Evolutionary conservation across 2,888 invertebrate species (phyloP), one percentile per base, ranked within the genome.

Genomic region (Caenorhabditis panamensis): DNA sequence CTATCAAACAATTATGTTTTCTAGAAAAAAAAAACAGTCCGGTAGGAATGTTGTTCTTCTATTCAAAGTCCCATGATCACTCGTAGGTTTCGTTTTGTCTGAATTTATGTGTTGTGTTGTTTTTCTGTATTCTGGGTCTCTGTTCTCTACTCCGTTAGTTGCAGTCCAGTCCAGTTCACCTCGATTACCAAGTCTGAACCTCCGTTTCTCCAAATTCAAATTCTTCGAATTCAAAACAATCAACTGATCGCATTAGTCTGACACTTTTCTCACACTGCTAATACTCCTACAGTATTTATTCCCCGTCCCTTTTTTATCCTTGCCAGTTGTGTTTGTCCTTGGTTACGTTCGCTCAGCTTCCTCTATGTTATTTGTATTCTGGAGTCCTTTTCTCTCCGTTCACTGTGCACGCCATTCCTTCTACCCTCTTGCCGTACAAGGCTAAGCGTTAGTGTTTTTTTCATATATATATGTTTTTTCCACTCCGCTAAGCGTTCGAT

Each of bases 401-500:
- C 9, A 18, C 37, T 41, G 28, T 47, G 62, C 41, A n/a, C 31
- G n/a, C 36, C 16, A 20, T 51, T 51, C 31, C 18, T 47, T 47
- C 11, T 3, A 18, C 47, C 5, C 18, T 47, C 22, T 18, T 58
- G 22, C 56, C 37, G 31, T 18, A 51, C 62, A 71, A 62, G 62
- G 41, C 24, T 22, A 44, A 26, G 16, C 18, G 47, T 20, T 47
- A 47, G 18, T 11, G 41, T 41, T 41, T 41, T 41, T 41, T 41
- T 41, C 13, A 11, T 41, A 13, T 41, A 41, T 41, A n/a, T n/a
- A n/a, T n/a, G n/a, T n/a, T n/a, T 41, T 47, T 18, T 18, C 18
- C n/a, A 24, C 13, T 20, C 24, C 18, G 37, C 37, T 16, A 51
- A 51, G 41, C 51, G 51, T 64, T 51, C 44, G 59, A 61, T 59